Evolutionary conservation across 2,888 invertebrate species (phyloP), one percentile per base, ranked within the genome.

Genomic region (Lottia scabra): DNA sequence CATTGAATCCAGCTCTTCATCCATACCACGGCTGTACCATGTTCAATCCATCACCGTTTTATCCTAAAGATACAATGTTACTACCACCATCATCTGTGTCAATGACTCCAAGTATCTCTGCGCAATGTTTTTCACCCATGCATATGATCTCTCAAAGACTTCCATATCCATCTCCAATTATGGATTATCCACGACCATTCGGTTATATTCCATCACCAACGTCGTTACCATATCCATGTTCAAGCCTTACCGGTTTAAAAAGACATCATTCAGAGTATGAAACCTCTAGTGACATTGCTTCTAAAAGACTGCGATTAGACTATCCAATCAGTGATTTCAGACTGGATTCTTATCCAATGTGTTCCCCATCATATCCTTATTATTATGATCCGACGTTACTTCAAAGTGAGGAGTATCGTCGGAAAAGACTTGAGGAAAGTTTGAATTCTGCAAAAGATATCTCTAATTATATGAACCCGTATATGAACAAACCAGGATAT

Each of bases 11-110:
- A 74, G 27, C 23, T 56, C 56, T 56, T 56, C 75, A 78, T 45
- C 77, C 75, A 10, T 71, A 75, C 71, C 74, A 72, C 71, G 74
- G 73, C 10, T 78, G 71, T 38, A 71, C 75, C 44, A 63, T 69
- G 68, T 69, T 63, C 68, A 69, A 63, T n/a, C 69, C 66, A 1
- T 74, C 73, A 2, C 56, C 56, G 12, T 64, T 74, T 26, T 45
- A 75, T n/a, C 72, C 68, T 30, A 78, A 78, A 63, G 78, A 78
- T n/a, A 65, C 69, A 16, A 65, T 75, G 63, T 10, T 75, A 66
- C 75, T 74, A 65, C 74, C 72, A 38, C 65, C 74, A 30, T 19
- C 78, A 5, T 71, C 70, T 13, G 78, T 72, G 16, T 43, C 71
- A 3, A 13, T 77, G 38, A 46, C 77, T 10, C 10, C 71, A 13